phyloP scores from a whole-genome alignment of 2,888 invertebrate genomes.

The Diplolepis rosae region DNA sequence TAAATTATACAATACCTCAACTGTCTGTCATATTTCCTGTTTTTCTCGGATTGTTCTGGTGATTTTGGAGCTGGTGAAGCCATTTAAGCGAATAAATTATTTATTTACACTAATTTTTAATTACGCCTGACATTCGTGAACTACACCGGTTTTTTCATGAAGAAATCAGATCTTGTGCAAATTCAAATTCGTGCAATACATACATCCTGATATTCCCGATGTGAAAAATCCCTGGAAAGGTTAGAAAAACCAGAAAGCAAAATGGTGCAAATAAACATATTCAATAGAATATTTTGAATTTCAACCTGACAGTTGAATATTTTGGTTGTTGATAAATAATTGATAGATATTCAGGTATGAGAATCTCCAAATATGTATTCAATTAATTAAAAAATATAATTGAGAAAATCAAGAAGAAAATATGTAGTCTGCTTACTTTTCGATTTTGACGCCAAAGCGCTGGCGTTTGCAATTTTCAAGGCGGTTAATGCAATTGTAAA shows the following conservation, averaged over 20 bases:
- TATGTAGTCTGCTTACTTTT: not conserved
- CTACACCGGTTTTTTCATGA: not conserved
- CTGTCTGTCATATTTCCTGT: slow-evolving; percentile 88
- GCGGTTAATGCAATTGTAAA: not conserved
- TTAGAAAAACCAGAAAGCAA: too few relatives aligned
- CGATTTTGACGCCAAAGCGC: not conserved
- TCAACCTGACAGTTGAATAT: too few relatives aligned
- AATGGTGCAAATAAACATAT: too few relatives aligned
- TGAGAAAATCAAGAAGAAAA: too few relatives aligned
- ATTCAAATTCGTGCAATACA: too few relatives aligned
- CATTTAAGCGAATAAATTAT: slow-evolving; percentile 69
- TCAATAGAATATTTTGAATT: too few relatives aligned
- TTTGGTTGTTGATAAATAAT: too few relatives aligned
- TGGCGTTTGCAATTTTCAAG: not conserved
- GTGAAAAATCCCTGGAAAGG: too few relatives aligned
- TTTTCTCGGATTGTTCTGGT: slow-evolving; percentile 84
- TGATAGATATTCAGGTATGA: too few relatives aligned
- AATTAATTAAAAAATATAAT: too few relatives aligned
- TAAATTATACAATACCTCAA: slow-evolving; percentile 70
- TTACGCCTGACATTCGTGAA: not conserved
- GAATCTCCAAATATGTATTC: too few relatives aligned
- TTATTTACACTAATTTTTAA: not conserved
- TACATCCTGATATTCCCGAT: not conserved
- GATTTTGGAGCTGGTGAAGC: slow-evolving; percentile 83
- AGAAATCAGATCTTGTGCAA: too few relatives aligned